Evolutionary conservation across 2,113 vertebrate species (phyloP).

Genomic region (Semnornis frantzii): DNA sequence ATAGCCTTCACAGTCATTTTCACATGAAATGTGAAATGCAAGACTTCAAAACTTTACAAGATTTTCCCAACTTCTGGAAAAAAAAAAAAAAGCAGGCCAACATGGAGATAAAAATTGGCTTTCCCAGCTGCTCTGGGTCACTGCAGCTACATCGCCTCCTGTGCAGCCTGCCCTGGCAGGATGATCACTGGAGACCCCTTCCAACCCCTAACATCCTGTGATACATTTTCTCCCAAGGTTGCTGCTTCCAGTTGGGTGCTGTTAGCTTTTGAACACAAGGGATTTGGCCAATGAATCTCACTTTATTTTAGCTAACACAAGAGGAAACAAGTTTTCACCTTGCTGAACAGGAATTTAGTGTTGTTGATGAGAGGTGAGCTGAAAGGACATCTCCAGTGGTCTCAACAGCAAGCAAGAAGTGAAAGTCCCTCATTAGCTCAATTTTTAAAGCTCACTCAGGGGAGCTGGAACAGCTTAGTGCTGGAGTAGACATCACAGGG

Average conservation of each 20-base stretch:
- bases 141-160: background rate
- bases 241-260: background rate
- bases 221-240: background rate
- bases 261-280: too few species aligned
- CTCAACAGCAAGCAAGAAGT: background rate
- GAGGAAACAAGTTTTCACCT: background rate
- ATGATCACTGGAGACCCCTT: too few species aligned
- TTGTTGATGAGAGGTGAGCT: background rate
- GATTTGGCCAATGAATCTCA: background rate
- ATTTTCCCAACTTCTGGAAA: background rate
- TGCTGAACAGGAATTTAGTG: background rate
- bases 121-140: background rate
- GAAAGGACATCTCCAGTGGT: background rate
- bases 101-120: background rate
- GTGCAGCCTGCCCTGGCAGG: too few species aligned
- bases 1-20: conserved; percentile 13
- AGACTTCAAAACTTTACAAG: background rate
- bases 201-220: too few species aligned
- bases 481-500: accelerated
- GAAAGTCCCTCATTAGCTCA: background rate
- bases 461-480: background rate
- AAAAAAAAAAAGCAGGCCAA: background rate
- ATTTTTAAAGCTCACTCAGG: background rate
- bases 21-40: background rate
- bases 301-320: background rate